Base-by-base conservation (phyloP, 2,797 vertebrate species). In the Enteromius thamalakanensis region DNA sequence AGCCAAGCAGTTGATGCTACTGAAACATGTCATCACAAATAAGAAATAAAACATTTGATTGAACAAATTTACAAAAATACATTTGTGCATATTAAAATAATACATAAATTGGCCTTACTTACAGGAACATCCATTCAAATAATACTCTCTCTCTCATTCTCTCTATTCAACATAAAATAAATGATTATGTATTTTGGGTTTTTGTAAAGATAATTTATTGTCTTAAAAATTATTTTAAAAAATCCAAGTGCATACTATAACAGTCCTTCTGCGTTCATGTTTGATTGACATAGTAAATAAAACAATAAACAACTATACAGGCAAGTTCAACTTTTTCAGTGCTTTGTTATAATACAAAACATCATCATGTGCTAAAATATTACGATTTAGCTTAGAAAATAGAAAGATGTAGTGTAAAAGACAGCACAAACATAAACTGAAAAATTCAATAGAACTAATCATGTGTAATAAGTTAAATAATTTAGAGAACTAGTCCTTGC, bases 401-500 rank as follows among this genome's bases (percentile, higher is more conserved):
- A 65, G 9, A 29, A 60, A 45, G 51, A 2, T 64, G 40, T 32
- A 21, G 23, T 29, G 23, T 45, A 45, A 40, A 60, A 58, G 6
- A 74, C 29, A 40, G 42, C 23, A 45, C 23, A 6, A 40, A 37
- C 37, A 21, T 47, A 15, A 47, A 14, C 21, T 19, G 9, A 4
- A 26, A 17, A 49, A 45, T 21, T 55, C 17, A 11, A 49, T 14
- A 70, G 37, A 42, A 45, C 55, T 10, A 34, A 29, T 62, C 23
- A 71, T 34, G 70, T 72, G 4, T 34, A 64, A 74, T 81, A 81
- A 72, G 23, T 81, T 64, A 74, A 74, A 79, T 32, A 26, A 67
- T 79, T 68, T 69, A 14, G 85, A 83, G 85, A 76, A 86, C 77
- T 80, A 45, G 32, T 76, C 83, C 76, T 76, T 76, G 42, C 74